A percentile compares a stretch with the other conserved stretches of the same genome.
Conservation (phyloP, 2,797 vertebrate species). For the Paguma larvata region DNA sequence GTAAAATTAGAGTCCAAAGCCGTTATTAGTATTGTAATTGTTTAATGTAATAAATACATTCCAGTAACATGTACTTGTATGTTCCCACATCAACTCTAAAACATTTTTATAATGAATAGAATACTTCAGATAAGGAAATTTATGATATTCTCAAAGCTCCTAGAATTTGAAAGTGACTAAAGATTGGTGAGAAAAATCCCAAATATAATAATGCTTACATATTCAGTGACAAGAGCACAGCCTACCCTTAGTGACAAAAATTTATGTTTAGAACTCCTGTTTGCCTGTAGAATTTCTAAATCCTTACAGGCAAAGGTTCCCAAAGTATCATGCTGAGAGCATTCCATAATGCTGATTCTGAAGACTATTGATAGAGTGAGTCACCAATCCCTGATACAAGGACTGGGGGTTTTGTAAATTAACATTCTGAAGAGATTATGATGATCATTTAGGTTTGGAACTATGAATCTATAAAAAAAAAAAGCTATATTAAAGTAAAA, state of each 20-base stretch:
- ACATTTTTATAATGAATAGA: background rate
- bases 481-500: background rate
- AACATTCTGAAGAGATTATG: background rate
- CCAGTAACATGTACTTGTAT: background rate
- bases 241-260: background rate
- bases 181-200: background rate
- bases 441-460: background rate
- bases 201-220: background rate
- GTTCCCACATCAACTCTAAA: background rate
- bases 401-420: background rate
- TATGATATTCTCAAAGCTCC: background rate
- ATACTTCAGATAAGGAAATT: background rate
- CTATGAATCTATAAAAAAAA: background rate
- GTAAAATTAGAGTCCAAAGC: background rate
- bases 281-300: background rate
- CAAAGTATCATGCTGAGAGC: background rate
- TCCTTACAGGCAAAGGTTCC: background rate
- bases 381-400: background rate
- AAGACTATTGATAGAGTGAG: background rate
- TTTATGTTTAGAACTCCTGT: background rate
- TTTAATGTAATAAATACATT: background rate
- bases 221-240: background rate
- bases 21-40: background rate
- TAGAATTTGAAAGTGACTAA: slow-evolving; percentile 7
- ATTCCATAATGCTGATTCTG: background rate